Percentiles rank a stretch among this genome's conserved stretches.
phyloP scores from a whole-genome alignment of 2,113 vertebrate species.

The human (Homo sapiens) region GRCh38 chr12:9418501-9419000 shows the following conservation, averaged over 20 bases:
- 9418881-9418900: constrained; percentile 94
- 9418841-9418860: constrained; percentile 88
- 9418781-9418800: constrained; percentile 88
- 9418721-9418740: background rate
- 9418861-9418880: constrained; percentile 87
- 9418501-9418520: background rate
- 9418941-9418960: background rate
- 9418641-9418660: accelerated
- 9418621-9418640: background rate
- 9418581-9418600: background rate
- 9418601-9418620: background rate
- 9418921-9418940: constrained; percentile 89
- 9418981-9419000: accelerated
- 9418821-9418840: constrained; percentile 91
- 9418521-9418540: background rate
- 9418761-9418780: constrained; percentile 86
- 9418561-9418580: background rate
- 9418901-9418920: constrained; percentile 93
- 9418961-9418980: background rate
- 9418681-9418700: constrained; percentile 81
- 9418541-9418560: no score
- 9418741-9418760: no score
- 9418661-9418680: background rate
- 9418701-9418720: constrained; percentile 57
- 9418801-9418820: constrained; percentile 86